Evolutionary conservation across 2,797 vertebrate species (phyloP), one percentile per base, ranked within the genome.

Genomic region (Pogoniulus pusillus): DNA sequence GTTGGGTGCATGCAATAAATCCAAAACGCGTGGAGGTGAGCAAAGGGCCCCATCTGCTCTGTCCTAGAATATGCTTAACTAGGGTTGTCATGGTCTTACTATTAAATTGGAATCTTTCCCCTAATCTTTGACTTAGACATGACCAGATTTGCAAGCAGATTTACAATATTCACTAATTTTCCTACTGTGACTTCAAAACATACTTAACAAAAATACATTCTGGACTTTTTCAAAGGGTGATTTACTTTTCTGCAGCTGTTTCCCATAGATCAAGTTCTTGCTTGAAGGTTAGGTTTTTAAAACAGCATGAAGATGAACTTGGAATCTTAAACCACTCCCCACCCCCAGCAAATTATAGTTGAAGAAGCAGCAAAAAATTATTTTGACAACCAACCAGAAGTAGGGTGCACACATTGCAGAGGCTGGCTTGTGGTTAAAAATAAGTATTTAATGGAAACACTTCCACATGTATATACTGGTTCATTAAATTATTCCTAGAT

Each of bases 131-230:
- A 87, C 90, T 95, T 95, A 89, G 96, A 96, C 96, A 95, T 6
- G 87, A 97, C 93, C 93, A 96, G 96, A 96, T 97, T 97, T 97
- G 96, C 94, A 94, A 97, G 92, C 94, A 96, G 97, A 97, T 97
- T 97, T 97, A 97, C 96, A 97, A 73, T 97, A 96, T 96, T 97
- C 96, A 90, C 97, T 97, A 95, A 97, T 98, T 97, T 97, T 96
- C 93, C 86, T 95, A 97, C 95, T 92, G 77, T 95, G 93, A 97
- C 96, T 97, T 97, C 97, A 96, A 96, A 97, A 97, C 94, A 60
- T 93, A 94, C 87, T 95, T 93, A 87, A 78, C 71, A 88, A 90
- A 95, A 90, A 86, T 81, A 90, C 73, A 85, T 91, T 95, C 93
- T 93, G 96, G 96, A 82, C 75, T 95, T 94, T 94, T 96, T 97